Base-by-base conservation (phyloP, 1,140 invertebrate genomes). In the Conus ventricosus region DNA sequence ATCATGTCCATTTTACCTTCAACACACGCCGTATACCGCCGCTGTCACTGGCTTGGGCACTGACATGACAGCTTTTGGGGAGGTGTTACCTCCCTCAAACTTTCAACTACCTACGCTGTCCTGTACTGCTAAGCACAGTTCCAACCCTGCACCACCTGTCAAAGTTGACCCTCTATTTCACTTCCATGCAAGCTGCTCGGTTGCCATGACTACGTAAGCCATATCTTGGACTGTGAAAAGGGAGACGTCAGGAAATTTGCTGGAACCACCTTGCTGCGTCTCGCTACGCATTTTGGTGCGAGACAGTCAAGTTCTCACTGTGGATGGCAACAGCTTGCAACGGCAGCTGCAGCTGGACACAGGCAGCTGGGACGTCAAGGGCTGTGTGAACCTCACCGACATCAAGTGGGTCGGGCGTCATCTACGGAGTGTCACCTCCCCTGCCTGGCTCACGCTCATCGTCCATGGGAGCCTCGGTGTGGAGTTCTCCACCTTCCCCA, bases 181-280 rank as follows among this genome's bases (percentile, higher is more conserved):
- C 39, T 39, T 39, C 39, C 39, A 39, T 0, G 39, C 39, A 39
- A n/a, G n/a, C n/a, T n/a, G n/a, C n/a, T n/a, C n/a, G n/a, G n/a
- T n/a, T n/a, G n/a, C n/a, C n/a, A n/a, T n/a, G n/a, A n/a, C n/a
- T n/a, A n/a, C n/a, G n/a, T n/a, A n/a, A n/a, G n/a, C n/a, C n/a
- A 60, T 60, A 7, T 60, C 57, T 17, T 7, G 57, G 7, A 17
- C 57, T 60, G 57, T 60, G 75, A 20, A 55, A 4, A 51, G 55
- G 81, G 81, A 83, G 81, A 83, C 11, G 55, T 83, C 15, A 83
- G 10, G 17, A 83, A 83, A 53, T 83, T 83, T 57, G 54, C 15
- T 17, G 81, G 81, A 15, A 83, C 15, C 15, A 83, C 81, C 17
- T 83, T 23, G 81, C 81, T 17, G 53, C 81, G 15, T 83, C 81